Base-by-base conservation (phyloP, 2,888 invertebrate species). In the Epinotia brunnichana region DNA sequence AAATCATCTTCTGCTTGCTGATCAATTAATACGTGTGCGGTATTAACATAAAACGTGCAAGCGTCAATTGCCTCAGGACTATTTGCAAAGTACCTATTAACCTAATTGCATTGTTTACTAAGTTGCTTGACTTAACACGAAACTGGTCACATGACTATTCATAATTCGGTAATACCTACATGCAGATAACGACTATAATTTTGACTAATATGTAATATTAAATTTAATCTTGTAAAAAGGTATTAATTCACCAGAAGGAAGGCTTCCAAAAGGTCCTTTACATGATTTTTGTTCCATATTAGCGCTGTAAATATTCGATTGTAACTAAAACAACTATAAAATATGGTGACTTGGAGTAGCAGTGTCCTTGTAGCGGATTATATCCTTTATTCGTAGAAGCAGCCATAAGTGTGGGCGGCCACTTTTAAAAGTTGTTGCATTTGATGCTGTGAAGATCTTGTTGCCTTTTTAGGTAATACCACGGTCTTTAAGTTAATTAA, bases 21-120 rank as follows among this genome's bases (percentile, higher is more conserved):
- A 51, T 72, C 56, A 61, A 62, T 56, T 68, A 67, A 61, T 54
- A 48, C 41, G 48, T 51, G 48, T 68, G 39, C 67, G 48, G 39
- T 54, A 15, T 62, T 68, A 68, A 72, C 51, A 48, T 68, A 72
- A 56, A 56, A 72, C 39, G 48, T 61, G 48, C 64, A 39, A 56
- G 48, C 48, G 62, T n/a, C n/a, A 57, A 68, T 72, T 39, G 48
- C 60, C 67, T 57, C 39, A 19, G 61, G n/a, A 44, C 56, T 68
- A 56, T 62, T 67, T 67, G 66, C 66, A 60, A 71, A 53, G 53
- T 71, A n/a, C n/a, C n/a, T n/a, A 71, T 64, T 71, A 72, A 68
- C 72, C 60, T 48, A 62, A 62, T 68, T 62, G 56, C 48, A 68
- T 68, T 72, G 44, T 67, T 53, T 70, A 66, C 29, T 54, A 67